Conservation (phyloP, 2,888 invertebrate species). For the Amiota mariae region DNA sequence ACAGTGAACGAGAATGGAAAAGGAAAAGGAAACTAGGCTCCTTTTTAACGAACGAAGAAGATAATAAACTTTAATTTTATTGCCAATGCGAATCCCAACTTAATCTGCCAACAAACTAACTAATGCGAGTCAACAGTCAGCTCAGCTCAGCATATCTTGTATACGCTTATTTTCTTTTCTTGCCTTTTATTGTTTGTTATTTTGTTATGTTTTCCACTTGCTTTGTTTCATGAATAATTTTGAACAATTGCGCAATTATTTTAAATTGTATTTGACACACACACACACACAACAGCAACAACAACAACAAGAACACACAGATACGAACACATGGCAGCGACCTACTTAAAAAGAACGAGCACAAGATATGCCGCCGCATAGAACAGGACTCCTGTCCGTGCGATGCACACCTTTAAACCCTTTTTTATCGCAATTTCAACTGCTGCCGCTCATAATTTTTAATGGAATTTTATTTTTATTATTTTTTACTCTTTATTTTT, state of each 20-base stretch:
- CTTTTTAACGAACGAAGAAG: no score
- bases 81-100: no score
- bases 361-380: background rate
- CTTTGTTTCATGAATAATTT: conserved; percentile 10
- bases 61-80: no score
- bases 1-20: no score
- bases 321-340: background rate
- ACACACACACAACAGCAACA: background rate
- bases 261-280: conserved; percentile 13
- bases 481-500: conserved; percentile 7
- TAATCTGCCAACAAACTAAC: no score
- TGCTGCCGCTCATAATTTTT: conserved; percentile 22
- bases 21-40: no score
- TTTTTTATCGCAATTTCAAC: conserved; percentile 20
- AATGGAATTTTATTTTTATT: conserved; percentile 14
- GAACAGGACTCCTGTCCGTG: background rate
- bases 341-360: background rate
- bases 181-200: no score
- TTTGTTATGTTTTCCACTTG: no score
- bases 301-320: no score
- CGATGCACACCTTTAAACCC: conserved; percentile 12
- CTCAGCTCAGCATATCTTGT: no score
- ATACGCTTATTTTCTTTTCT: no score
- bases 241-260: conserved; percentile 17
- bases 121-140: no score